Evolutionary conservation across 1,140 invertebrate genomes (phyloP).

Genomic region (Apis laboriosa): DNA sequence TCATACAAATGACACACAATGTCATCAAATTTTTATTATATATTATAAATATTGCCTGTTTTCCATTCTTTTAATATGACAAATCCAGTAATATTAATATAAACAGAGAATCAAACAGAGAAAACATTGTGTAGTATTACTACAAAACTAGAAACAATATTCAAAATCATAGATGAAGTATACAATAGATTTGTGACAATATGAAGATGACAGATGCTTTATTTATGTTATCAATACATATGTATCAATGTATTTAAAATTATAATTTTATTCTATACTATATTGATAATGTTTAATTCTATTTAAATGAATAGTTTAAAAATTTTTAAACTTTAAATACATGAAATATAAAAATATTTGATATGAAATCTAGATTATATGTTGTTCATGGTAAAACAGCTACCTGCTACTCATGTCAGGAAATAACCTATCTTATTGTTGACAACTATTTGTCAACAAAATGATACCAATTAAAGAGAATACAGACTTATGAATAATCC

Average conservation of each 20-base stretch:
- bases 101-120: neutral
- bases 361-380: neutral
- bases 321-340: neutral
- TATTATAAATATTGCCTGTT: neutral
- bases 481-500: neutral
- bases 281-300: no score
- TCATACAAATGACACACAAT: neutral
- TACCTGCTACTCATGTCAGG: constrained; percentile 35
- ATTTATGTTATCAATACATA: no score
- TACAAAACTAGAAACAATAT: no score
- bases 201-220: no score
- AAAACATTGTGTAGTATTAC: neutral
- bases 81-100: neutral
- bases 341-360: neutral
- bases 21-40: neutral
- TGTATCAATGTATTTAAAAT: no score
- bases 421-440: constrained; percentile 56
- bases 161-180: no score
- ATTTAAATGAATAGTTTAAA: no score
- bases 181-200: no score
- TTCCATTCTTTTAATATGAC: neutral
- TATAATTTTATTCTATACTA: no score
- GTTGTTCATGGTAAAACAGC: neutral
- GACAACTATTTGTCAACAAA: constrained; percentile 61
- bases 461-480: constrained; percentile 36